Conservation (phyloP, 2,888 invertebrate species). For the Agrypnus murinus region DNA sequence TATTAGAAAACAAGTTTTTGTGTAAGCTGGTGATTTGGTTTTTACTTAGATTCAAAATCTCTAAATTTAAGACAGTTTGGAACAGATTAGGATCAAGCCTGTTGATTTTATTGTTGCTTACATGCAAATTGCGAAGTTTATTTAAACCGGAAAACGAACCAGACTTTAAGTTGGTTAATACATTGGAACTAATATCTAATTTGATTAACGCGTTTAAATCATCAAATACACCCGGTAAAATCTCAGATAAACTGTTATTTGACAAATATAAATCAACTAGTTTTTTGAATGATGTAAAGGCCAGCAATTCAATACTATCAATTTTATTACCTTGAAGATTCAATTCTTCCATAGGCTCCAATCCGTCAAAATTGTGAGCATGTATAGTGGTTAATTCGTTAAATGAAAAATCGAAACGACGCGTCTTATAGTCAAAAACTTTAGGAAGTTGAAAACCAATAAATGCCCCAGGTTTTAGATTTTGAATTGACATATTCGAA, state of each 20-base stretch:
- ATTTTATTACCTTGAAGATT: conserved; percentile 15
- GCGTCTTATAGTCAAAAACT: no score
- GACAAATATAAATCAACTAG: not conserved
- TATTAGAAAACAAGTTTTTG: not conserved
- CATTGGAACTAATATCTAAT: not conserved
- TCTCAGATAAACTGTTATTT: not conserved
- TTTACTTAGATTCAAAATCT: not conserved
- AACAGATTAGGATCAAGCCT: not conserved
- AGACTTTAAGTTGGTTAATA: not conserved
- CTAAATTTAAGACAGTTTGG: not conserved
- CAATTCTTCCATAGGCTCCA: not conserved
- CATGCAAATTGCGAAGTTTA: no score
- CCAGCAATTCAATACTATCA: not conserved
- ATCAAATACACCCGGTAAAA: not conserved
- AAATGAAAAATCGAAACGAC: conserved; percentile 2
- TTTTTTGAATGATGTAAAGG: not conserved
- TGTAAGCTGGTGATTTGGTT: not conserved
- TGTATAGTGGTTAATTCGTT: conserved; percentile 9
- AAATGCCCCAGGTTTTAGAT: conserved; percentile 9
- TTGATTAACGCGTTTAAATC: not conserved
- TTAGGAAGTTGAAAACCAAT: not conserved
- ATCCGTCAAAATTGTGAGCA: not conserved
- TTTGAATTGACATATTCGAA: conserved; percentile 1
- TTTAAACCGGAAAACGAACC: no score
- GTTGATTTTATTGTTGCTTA: not conserved